A percentile compares a stretch with the other conserved stretches of the same genome.
Evolutionary conservation across 2,888 invertebrate genomes (phyloP).

Genomic region (Cryptocephalus moraei): DNA sequence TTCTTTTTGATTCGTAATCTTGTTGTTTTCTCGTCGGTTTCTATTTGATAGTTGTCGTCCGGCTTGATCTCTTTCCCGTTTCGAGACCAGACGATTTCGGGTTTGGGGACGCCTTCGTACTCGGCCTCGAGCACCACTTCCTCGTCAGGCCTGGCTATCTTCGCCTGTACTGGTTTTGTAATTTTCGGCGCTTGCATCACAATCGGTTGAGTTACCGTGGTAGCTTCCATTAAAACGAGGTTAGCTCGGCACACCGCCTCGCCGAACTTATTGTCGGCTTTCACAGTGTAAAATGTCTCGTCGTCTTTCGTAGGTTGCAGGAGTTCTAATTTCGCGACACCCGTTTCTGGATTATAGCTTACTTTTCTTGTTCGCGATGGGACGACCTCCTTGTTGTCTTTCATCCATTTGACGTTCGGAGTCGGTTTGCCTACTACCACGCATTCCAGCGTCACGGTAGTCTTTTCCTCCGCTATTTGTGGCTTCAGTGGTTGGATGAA

Average conservation of each 20-base stretch:
- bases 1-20: constrained; percentile 52
- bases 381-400: constrained; percentile 50
- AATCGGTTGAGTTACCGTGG: constrained; percentile 40
- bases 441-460: constrained; percentile 54
- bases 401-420: constrained; percentile 63
- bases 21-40: constrained; percentile 51
- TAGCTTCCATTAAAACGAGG: constrained; percentile 47
- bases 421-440: constrained; percentile 57
- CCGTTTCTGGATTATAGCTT: constrained; percentile 51
- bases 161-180: constrained; percentile 65
- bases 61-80: constrained; percentile 68
- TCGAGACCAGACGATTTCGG: constrained; percentile 75
- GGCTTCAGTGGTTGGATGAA: constrained; percentile 58
- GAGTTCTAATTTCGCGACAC: constrained; percentile 53
- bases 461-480: constrained; percentile 49
- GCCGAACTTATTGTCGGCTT: constrained; percentile 64
- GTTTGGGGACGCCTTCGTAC: constrained; percentile 60
- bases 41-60: constrained; percentile 50
- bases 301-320: constrained; percentile 55
- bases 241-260: constrained; percentile 64
- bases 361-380: constrained; percentile 47
- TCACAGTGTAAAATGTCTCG: constrained; percentile 57
- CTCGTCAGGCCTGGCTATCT: constrained; percentile 58
- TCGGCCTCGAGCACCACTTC: constrained; percentile 59
- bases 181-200: constrained; percentile 62